phyloP scores from a whole-genome alignment of 2,888 invertebrate species.

The Leucophenga montana region DNA sequence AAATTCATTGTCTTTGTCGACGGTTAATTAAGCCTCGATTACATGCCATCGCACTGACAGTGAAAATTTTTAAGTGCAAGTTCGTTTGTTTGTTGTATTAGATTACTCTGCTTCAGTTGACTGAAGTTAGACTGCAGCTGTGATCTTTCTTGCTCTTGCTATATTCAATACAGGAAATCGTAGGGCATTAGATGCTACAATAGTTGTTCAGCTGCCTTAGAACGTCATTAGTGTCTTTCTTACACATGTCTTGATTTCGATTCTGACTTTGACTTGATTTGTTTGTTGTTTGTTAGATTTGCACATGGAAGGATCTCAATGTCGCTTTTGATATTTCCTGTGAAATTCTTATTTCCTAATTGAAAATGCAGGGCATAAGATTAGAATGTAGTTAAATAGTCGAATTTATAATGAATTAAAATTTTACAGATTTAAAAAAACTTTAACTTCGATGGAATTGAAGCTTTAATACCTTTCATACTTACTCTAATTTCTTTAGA shows the following conservation, averaged over 20 bases:
- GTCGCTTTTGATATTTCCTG: background rate
- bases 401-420: no score
- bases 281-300: background rate
- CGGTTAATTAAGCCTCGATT: constrained; percentile 35
- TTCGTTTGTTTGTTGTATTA: constrained; percentile 7
- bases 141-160: no score
- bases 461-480: no score
- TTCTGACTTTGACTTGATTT: constrained; percentile 11
- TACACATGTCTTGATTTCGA: constrained; percentile 19
- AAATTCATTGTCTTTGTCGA: constrained; percentile 46
- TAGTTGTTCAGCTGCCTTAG: background rate
- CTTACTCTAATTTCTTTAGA: no score
- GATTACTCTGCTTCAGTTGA: background rate
- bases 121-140: background rate
- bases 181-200: constrained; percentile 23
- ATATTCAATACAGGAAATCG: constrained; percentile 7
- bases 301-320: background rate
- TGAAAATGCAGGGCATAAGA: constrained; percentile 6
- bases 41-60: constrained; percentile 11
- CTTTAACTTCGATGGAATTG: no score
- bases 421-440: no score
- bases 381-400: no score
- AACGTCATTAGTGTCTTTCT: constrained; percentile 25
- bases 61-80: constrained; percentile 12
- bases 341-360: background rate